phyloP scores from a whole-genome alignment of 64 coral and sea anemone genomes.

The Orbicella faveolata region DNA sequence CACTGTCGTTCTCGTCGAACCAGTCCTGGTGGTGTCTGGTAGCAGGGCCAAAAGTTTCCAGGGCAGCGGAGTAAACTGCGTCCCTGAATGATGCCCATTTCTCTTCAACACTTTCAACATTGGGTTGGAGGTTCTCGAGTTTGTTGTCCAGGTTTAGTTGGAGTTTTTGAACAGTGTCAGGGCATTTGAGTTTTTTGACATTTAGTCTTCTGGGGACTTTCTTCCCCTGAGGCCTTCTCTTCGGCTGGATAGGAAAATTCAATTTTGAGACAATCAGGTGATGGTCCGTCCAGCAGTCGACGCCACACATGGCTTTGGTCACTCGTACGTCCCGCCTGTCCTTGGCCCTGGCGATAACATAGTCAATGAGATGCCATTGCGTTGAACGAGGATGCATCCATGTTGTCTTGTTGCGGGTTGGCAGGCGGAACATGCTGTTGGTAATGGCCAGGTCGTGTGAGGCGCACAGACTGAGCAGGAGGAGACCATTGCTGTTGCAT shows the following conservation, averaged over 20 bases:
- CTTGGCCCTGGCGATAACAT: background rate
- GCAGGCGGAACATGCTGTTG: conserved; percentile 14
- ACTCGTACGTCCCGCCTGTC: background rate
- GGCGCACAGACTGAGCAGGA: background rate
- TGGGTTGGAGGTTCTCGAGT: background rate
- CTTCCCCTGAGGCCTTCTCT: background rate
- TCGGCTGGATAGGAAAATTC: background rate
- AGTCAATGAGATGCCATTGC: background rate
- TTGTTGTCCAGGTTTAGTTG: background rate
- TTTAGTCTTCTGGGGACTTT: background rate
- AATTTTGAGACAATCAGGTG: background rate
- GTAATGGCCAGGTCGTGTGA: conserved; percentile 3
- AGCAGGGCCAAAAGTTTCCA: background rate
- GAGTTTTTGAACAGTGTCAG: background rate
- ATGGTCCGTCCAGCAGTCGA: conserved; percentile 5
- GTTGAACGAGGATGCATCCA: background rate
- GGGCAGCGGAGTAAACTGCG: background rate
- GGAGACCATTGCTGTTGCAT: conserved; percentile 42
- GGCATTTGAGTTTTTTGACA: background rate
- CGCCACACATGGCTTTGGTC: background rate
- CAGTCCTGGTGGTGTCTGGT: background rate
- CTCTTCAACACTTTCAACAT: background rate
- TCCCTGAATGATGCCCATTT: background rate
- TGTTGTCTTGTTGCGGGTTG: background rate
- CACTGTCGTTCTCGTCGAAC: conserved; percentile 16